Percentiles rank a stretch among this genome's conserved stretches.
Conservation (phyloP, 2,113 vertebrate species). For the Colossoma macropomum region DNA sequence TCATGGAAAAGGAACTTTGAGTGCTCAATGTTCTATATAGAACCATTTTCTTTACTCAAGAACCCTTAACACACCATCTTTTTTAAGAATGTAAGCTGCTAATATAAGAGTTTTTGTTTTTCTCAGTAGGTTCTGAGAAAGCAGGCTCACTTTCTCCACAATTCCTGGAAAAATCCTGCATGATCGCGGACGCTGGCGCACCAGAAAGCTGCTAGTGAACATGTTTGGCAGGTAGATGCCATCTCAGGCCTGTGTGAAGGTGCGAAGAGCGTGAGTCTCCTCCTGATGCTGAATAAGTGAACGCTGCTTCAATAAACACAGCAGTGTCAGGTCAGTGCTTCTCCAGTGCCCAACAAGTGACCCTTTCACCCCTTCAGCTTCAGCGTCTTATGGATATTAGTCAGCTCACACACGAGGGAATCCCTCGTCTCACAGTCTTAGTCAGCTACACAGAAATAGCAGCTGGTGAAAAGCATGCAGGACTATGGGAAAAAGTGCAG, state of each 20-base stretch:
- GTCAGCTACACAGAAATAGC: too few relatives aligned
- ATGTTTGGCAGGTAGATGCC: not conserved
- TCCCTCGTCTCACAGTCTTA: not conserved
- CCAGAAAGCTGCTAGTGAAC: not conserved
- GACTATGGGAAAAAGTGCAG: too few relatives aligned
- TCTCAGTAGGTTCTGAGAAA: not conserved
- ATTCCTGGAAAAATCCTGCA: not conserved
- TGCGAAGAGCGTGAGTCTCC: not conserved
- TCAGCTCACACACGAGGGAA: not conserved
- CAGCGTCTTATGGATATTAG: not conserved
- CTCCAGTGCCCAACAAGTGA: not conserved
- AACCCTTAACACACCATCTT: too few relatives aligned
- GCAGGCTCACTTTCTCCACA: not conserved
- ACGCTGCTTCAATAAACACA: slow-evolving; percentile 16
- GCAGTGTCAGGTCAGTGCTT: not conserved
- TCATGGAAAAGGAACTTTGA: too few relatives aligned
- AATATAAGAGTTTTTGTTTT: too few relatives aligned
- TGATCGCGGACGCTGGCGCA: not conserved
- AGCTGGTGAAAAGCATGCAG: too few relatives aligned
- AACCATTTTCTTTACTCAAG: too few relatives aligned
- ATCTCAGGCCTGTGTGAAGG: slow-evolving; percentile 7
- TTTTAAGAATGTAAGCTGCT: too few relatives aligned
- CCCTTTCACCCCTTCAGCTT: not conserved
- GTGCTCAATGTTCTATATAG: too few relatives aligned
- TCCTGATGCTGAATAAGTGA: not conserved